A percentile compares a stretch with the other conserved stretches of the same genome.
phyloP scores from a whole-genome alignment of 2,113 vertebrate species.

The Calyptommatus sinebrachiatus region DNA sequence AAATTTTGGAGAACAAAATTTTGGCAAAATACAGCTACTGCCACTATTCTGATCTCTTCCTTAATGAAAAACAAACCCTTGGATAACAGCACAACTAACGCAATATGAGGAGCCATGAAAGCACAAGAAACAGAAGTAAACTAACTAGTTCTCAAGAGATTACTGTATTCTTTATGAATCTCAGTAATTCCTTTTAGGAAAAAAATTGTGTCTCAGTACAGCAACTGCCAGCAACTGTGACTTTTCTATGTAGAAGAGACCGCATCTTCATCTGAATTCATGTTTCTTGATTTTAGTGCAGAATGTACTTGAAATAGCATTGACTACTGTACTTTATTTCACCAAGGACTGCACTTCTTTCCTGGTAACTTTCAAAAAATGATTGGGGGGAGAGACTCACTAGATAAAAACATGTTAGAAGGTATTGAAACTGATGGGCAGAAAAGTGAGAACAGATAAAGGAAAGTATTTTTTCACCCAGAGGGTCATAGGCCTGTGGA shows the following conservation, averaged over 20 bases:
- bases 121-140: neutral
- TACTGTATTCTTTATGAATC: neutral
- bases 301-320: neutral
- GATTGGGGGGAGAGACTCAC: neutral
- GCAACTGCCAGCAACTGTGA: neutral
- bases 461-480: too few species aligned
- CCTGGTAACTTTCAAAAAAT: neutral
- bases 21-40: too few species aligned
- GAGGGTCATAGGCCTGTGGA: too few species aligned
- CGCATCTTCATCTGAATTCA: neutral
- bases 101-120: neutral
- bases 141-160: neutral
- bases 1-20: neutral
- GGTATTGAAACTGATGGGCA: too few species aligned
- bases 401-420: neutral
- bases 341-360: neutral
- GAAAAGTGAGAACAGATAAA: too few species aligned
- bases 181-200: neutral
- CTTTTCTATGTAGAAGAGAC: neutral
- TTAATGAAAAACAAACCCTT: neutral
- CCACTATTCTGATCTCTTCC: too few species aligned
- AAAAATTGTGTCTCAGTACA: neutral
- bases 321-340: too few species aligned
- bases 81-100: neutral
- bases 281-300: neutral